Base-by-base conservation (phyloP, 2,888 invertebrate species). In the Elegia similella region DNA sequence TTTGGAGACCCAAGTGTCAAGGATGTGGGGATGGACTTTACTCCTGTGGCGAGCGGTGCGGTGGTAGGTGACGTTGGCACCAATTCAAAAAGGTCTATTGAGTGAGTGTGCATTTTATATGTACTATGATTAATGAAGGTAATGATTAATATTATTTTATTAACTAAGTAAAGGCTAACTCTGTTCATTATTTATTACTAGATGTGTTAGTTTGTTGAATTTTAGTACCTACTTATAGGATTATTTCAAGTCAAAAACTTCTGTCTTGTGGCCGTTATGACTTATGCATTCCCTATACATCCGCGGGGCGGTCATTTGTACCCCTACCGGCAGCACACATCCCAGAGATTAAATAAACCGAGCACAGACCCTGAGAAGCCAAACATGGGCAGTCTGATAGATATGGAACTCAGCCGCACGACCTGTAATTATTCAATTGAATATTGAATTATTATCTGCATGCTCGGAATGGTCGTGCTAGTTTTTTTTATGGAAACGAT, bases 311-410 rank as follows among this genome's bases (percentile, higher is more conserved):
- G 44, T 55, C 34, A 55, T 55, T 80, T 76, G 70, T 68, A 65
- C 56, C 80, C 78, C 75, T 81, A 83, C 76, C 69, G 72, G 78
- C 68, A 60, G 62, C 65, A 68, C 65, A 69, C 72, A 76, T 73
- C 68, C 73, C 70, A 65, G 59, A 61, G 68, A 71, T 71, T 73
- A 69, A 70, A 72, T 72, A 71, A 68, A 64, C 62, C 63, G 63
- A 63, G 69, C 66, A 67, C 64, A 70, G 71, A 69, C 68, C 67
- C 65, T 64, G 64, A 48, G 55, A 43, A 15, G 42, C 77, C 75
- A 66, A 71, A 80, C 69, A 82, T 63, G 76, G 77, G 23, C 6
- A 17, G 64, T 64, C 63, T 67, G 68, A 47, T 63, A 62, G 63
- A 58, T 50, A 59, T 46, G 44, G 47, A 50, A 43, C 52, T 30